phyloP scores from a whole-genome alignment of 1,140 invertebrate genomes.

The Melipona quadrifasciata region DNA sequence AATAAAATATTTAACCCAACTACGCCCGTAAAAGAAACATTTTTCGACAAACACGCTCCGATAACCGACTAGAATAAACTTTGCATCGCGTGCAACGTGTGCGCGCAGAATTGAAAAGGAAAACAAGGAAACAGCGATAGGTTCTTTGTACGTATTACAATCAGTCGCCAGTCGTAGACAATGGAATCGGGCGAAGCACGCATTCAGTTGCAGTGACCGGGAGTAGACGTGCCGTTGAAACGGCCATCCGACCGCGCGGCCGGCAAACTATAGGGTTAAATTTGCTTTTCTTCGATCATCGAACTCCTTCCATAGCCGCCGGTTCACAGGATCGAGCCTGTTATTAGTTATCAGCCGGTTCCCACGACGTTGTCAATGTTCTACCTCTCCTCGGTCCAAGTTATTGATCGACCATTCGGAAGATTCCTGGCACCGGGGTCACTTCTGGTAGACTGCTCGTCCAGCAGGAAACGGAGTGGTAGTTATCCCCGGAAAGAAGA shows the following conservation, averaged over 20 bases:
- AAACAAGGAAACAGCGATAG: not conserved
- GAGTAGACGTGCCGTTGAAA: not conserved
- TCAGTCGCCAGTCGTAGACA: not conserved
- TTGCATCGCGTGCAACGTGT: not conserved
- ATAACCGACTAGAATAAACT: constrained; percentile 13
- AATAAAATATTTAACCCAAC: not conserved
- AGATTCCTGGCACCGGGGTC: constrained; percentile 70
- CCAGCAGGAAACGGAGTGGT: constrained; percentile 65
- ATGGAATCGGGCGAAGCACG: not conserved
- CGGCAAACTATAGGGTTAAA: constrained; percentile 27
- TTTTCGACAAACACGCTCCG: not conserved
- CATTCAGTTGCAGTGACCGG: constrained; percentile 24
- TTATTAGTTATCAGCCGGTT: constrained; percentile 37
- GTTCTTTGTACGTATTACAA: not conserved
- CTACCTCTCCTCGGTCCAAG: constrained; percentile 43
- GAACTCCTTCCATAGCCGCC: not conserved
- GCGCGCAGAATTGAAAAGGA: constrained; percentile 9
- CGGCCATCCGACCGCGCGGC: too few species aligned
- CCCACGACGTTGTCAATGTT: constrained; percentile 28
- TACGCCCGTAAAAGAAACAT: not conserved
- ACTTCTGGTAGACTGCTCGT: constrained; percentile 66
- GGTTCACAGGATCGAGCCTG: not conserved
- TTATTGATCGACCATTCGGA: constrained; percentile 71
- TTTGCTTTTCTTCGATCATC: constrained; percentile 55
- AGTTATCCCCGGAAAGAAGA: constrained; percentile 64